Evolutionary conservation across 2,888 invertebrate genomes (phyloP), one percentile per base, ranked within the genome.

Genomic region (Listrodromus nycthemerus): DNA sequence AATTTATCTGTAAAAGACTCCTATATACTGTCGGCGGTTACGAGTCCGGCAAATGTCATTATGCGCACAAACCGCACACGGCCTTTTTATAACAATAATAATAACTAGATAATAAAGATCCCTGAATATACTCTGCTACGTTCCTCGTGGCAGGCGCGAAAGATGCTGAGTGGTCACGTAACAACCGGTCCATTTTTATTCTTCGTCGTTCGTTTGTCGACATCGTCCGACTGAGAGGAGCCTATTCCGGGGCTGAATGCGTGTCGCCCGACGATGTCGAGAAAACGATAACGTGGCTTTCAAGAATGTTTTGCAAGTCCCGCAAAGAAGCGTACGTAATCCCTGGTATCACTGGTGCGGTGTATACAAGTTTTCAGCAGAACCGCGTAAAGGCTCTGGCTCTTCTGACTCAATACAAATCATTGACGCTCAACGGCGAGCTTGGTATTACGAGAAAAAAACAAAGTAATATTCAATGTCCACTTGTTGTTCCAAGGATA

Each of bases 41-140:
- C 58, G 55, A 67, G 52, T 61, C n/a, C 63, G 37, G 27, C n/a
- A 33, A 71, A 48, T 71, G 58, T 48, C 63, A 76, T 83, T 77
- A 66, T 77, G 58, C 83, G 55, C 70, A 65, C 77, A 55, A 83
- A 71, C 79, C 82, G 85, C 81, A 75, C 76, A 81, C 79, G 80
- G 80, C 83, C 71, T 80, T 86, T 71, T 74, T 67, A 71, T 81
- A 69, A 73, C 74, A 77, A 52, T 88, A 87, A 87, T 86, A 86
- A 87, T 91, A 92, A 91, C 90, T 92, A 92, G 86, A 90, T 89
- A 91, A 91, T 92, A 92, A 92, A 92, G 91, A 92, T 93, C 92
- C 92, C 92, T 93, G 93, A 93, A 93, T 92, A 89, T 86, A 86
- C 78, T 86, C 85, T 86, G 75, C 83, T 86, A 85, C 87, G 86